Percentiles rank a stretch among this genome's conserved stretches.
These are phyloP conservation scores for Tetranychus cinnabarinus DNA, from an alignment of 1,140 invertebrate genomes.

Conservation along the genomic window DNA sequence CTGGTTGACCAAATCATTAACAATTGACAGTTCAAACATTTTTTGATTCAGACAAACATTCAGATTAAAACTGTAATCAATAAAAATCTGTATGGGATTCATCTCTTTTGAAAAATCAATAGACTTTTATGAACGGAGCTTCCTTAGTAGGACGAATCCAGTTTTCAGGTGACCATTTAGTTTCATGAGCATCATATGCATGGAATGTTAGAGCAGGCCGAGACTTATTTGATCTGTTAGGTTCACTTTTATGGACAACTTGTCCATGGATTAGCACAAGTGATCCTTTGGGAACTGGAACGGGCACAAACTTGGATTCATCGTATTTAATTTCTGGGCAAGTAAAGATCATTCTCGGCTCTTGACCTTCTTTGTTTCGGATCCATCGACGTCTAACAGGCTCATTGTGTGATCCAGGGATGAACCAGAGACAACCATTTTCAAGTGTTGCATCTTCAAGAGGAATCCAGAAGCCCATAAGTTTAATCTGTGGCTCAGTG, in stretches of 20 bases:
- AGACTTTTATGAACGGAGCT: too few species aligned
- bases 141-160: too few species aligned
- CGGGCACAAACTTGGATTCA: neutral
- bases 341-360: neutral
- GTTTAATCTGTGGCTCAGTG: slow-evolving; percentile 17
- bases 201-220: neutral
- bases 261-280: neutral
- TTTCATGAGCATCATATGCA: neutral
- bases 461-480: slow-evolving; percentile 28
- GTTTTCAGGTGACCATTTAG: neutral
- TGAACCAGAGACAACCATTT: slow-evolving; percentile 83
- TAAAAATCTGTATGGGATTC: too few species aligned
- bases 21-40: too few species aligned
- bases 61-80: too few species aligned
- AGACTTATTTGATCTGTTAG: neutral
- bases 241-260: neutral
- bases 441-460: slow-evolving; percentile 35
- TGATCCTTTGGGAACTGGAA: neutral
- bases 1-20: too few species aligned
- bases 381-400: neutral
- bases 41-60: too few species aligned
- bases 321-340: neutral
- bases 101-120: too few species aligned
- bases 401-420: slow-evolving; percentile 50
- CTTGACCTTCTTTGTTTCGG: neutral